phyloP scores from a whole-genome alignment of 2,113 vertebrate species.

The Lamprologus sp. region DNA sequence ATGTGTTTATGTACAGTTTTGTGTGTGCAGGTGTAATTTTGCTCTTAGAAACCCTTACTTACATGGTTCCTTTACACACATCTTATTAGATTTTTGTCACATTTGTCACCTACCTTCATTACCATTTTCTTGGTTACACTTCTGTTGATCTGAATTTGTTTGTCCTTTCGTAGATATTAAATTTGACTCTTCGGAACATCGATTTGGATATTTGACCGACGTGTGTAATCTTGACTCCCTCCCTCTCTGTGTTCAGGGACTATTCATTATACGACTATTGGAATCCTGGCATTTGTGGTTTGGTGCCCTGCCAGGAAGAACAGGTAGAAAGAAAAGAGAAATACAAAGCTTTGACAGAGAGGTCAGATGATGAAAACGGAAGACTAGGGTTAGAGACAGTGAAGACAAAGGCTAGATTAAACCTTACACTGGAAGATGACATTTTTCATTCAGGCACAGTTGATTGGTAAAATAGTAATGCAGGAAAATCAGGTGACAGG shows the following conservation, averaged over 20 bases:
- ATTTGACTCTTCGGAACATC: not conserved
- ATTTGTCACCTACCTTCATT: not conserved
- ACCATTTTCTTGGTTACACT: not conserved
- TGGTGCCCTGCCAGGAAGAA: constrained; percentile 7
- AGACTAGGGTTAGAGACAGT: not conserved
- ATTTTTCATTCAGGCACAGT: not conserved
- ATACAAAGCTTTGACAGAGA: not conserved
- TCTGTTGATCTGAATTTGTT: not conserved
- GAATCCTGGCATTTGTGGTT: not conserved
- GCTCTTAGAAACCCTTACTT: not conserved
- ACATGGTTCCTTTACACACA: not conserved
- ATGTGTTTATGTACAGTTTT: not conserved
- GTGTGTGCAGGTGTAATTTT: not conserved
- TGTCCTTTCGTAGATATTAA: not conserved
- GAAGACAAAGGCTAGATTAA: not conserved
- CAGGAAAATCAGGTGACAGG: not conserved
- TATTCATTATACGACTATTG: not conserved
- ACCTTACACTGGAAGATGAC: not conserved
- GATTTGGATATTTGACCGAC: not conserved
- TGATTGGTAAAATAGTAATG: not conserved
- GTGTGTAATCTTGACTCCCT: not conserved
- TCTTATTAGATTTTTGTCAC: not conserved
- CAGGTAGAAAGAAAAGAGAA: constrained; percentile 10
- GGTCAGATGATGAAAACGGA: not conserved
- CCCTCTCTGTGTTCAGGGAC: not conserved